A percentile compares a stretch with the other conserved stretches of the same genome.
phyloP scores from a whole-genome alignment of 2,888 invertebrate species.

The Temnothorax unifasciatus region DNA sequence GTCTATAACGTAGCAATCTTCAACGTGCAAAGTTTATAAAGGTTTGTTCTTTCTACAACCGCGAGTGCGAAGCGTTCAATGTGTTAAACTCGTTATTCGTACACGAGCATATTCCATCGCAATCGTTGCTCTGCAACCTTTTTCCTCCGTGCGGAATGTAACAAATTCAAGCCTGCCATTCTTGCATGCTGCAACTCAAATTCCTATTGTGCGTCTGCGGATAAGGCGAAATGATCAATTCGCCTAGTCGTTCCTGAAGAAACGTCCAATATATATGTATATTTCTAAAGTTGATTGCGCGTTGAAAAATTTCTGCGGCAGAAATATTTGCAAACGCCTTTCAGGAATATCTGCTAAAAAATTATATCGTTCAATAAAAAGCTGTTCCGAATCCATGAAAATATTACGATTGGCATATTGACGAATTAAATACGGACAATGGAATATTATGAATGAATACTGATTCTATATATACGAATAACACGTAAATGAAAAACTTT shows the following conservation, averaged over 20 bases:
- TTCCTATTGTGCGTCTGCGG: background rate
- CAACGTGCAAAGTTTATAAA: background rate
- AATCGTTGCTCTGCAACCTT: conserved; percentile 8
- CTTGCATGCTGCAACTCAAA: conserved; percentile 2
- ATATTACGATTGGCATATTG: background rate
- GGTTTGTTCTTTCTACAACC: background rate
- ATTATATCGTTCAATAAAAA: conserved; percentile 11
- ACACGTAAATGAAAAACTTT: background rate
- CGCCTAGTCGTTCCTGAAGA: background rate
- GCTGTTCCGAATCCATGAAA: background rate
- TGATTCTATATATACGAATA: background rate
- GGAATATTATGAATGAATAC: background rate
- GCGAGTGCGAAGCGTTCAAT: background rate
- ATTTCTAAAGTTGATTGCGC: background rate
- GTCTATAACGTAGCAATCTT: background rate
- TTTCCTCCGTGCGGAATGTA: conserved; percentile 23
- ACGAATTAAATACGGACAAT: background rate
- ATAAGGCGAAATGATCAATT: conserved; percentile 22
- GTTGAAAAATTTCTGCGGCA: background rate
- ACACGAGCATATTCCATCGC: conserved; percentile 11
- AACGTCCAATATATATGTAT: background rate
- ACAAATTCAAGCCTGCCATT: conserved; percentile 14
- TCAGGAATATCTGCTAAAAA: background rate
- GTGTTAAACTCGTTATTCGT: conserved; percentile 29
- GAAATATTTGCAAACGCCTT: background rate